These are phyloP conservation scores for Nesidiocoris tenuis DNA, from an alignment of 2,888 invertebrate genomes.

Conservation along the genomic window DNA sequence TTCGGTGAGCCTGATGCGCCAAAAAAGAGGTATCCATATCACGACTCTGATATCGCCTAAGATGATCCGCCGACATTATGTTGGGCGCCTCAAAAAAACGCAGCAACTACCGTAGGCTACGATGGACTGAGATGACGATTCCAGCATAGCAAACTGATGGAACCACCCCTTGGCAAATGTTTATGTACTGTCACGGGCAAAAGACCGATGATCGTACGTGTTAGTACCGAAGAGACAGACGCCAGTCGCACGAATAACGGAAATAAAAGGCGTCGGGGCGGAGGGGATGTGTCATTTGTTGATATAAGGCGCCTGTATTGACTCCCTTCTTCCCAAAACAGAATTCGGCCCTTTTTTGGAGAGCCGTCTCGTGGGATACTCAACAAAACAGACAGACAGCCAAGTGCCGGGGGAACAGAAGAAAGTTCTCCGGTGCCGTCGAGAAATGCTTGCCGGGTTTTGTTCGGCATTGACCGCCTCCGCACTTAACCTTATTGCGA, in stretches of 20 bases:
- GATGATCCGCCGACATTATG: no score
- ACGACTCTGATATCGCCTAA: no score
- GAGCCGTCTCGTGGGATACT: constrained; percentile 2
- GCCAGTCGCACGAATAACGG: constrained; percentile 15
- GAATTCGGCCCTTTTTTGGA: constrained; percentile 23
- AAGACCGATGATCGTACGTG: background rate
- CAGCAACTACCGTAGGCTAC: no score
- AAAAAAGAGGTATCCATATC: no score
- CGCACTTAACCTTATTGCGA: no score
- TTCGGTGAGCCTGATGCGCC: no score
- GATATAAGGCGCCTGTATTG: constrained; percentile 33
- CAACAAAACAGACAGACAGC: background rate
- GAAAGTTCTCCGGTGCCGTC: no score
- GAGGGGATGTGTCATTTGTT: constrained; percentile 35
- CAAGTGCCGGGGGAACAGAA: background rate
- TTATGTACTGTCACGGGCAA: constrained; percentile 19
- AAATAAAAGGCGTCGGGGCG: constrained; percentile 11
- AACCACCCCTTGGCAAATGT: constrained; percentile 2
- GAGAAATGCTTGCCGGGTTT: no score
- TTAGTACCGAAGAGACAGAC: background rate
- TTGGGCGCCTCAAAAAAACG: no score
- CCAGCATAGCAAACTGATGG: no score
- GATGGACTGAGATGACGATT: no score
- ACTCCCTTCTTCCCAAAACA: constrained; percentile 26
- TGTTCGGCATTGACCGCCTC: no score